Percentiles rank a stretch among this genome's conserved stretches.
Conservation (phyloP, 2,888 invertebrate genomes). For the Ischnus inquisitorius region DNA sequence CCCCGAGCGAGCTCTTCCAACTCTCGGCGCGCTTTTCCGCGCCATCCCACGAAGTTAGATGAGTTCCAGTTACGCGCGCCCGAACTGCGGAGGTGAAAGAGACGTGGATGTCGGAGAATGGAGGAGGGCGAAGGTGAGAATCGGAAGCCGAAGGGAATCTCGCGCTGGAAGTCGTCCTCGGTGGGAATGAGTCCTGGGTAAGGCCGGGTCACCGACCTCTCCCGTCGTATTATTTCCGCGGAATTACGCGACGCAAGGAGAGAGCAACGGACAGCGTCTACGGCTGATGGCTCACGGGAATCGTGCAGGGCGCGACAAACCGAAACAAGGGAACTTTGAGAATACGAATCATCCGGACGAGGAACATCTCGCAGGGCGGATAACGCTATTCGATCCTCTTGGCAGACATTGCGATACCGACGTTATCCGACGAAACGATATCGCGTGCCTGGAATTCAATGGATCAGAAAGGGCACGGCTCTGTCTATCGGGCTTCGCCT, state of each 20-base stretch:
- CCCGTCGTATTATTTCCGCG: constrained; percentile 65
- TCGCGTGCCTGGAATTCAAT: constrained; percentile 73
- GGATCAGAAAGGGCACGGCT: constrained; percentile 35
- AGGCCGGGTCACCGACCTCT: constrained; percentile 47
- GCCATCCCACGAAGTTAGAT: constrained; percentile 70
- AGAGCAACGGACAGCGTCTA: not conserved
- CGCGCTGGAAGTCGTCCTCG: constrained; percentile 28
- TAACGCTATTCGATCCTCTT: constrained; percentile 36
- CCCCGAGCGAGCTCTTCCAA: constrained; percentile 7
- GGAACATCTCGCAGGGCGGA: constrained; percentile 55
- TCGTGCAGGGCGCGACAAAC: constrained; percentile 13
- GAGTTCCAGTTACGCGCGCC: constrained; percentile 71
- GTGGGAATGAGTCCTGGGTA: constrained; percentile 30
- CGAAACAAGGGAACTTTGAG: constrained; percentile 19
- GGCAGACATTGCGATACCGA: constrained; percentile 56
- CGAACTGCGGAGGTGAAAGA: constrained; percentile 50
- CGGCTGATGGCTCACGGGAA: constrained; percentile 10
- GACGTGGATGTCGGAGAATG: constrained; percentile 7
- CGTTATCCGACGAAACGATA: constrained; percentile 70
- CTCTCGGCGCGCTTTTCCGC: not conserved
- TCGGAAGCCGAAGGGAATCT: constrained; percentile 26
- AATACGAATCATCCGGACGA: constrained; percentile 63
- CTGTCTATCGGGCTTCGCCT: constrained; percentile 53
- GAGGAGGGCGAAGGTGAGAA: constrained; percentile 24
- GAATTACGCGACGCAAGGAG: constrained; percentile 66